A percentile compares a stretch with the other conserved stretches of the same genome.
Evolutionary conservation across 1,140 invertebrate species (phyloP).

Genomic region (Rhynchophorus ferrugineus): DNA sequence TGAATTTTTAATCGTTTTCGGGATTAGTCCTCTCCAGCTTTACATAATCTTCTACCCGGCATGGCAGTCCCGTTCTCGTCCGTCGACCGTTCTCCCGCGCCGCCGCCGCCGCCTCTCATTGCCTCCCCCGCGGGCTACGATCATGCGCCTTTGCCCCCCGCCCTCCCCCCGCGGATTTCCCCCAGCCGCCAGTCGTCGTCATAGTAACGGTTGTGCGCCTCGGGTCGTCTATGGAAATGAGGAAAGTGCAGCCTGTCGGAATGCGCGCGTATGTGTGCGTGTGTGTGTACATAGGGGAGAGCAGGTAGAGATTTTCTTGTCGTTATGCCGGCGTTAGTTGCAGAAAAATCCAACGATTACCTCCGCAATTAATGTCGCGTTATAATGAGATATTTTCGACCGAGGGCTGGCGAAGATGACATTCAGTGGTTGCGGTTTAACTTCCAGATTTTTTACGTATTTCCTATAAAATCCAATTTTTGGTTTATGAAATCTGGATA

Average conservation of each 20-base stretch:
- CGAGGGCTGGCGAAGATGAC: too few species aligned
- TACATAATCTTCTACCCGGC: slow-evolving; percentile 23
- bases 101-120: background rate
- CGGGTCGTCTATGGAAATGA: slow-evolving; percentile 21
- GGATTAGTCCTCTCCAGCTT: slow-evolving; percentile 21
- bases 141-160: slow-evolving; percentile 18
- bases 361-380: background rate
- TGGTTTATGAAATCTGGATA: too few species aligned
- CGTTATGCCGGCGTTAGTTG: background rate
- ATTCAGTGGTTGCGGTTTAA: too few species aligned
- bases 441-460: too few species aligned
- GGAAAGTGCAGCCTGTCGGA: slow-evolving; percentile 6
- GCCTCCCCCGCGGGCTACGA: slow-evolving; percentile 5
- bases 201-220: slow-evolving; percentile 16
- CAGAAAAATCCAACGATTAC: background rate
- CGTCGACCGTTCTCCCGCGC: background rate
- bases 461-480: too few species aligned
- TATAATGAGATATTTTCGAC: too few species aligned
- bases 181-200: background rate
- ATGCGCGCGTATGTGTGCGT: slow-evolving; percentile 8
- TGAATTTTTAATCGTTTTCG: slow-evolving; percentile 23
- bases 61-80: background rate
- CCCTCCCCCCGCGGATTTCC: background rate
- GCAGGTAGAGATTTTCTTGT: slow-evolving; percentile 17
- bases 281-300: background rate